Percentiles rank a stretch among this genome's conserved stretches.
phyloP scores from a whole-genome alignment of 2,113 vertebrate genomes.

The Pachypanchax playfairii region DNA sequence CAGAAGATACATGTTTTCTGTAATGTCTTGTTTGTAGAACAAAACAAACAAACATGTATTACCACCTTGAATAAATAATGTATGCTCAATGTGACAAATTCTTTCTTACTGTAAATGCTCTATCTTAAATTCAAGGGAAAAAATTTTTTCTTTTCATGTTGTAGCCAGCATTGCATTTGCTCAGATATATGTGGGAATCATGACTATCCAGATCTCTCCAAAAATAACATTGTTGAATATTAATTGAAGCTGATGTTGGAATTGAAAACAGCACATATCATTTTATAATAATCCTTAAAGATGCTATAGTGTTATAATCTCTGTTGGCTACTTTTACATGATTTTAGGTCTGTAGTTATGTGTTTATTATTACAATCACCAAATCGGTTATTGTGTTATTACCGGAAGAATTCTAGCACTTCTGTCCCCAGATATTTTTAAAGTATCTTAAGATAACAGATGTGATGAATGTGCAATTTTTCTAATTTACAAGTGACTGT shows the following conservation, averaged over 20 bases:
- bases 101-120: no score
- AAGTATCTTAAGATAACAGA: constrained; percentile 97
- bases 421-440: constrained; percentile 51
- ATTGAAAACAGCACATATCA: not conserved
- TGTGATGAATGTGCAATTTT: constrained; percentile 99
- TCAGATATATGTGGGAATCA: not conserved
- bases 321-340: not conserved
- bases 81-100: no score
- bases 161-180: not conserved
- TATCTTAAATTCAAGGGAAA: not conserved
- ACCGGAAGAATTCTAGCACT: constrained; percentile 4
- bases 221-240: not conserved
- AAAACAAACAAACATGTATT: no score
- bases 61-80: no score
- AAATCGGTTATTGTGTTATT: not conserved
- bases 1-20: no score
- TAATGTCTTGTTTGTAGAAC: no score
- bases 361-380: not conserved
- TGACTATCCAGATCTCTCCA: not conserved
- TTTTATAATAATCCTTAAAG: not conserved
- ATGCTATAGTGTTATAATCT: not conserved
- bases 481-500: constrained; percentile 94
- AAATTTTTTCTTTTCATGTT: not conserved
- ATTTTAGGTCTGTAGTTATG: not conserved
- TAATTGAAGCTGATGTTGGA: not conserved